Evolutionary conservation across 2,888 invertebrate species (phyloP).

Genomic region (Troglohyphantes excavatus): DNA sequence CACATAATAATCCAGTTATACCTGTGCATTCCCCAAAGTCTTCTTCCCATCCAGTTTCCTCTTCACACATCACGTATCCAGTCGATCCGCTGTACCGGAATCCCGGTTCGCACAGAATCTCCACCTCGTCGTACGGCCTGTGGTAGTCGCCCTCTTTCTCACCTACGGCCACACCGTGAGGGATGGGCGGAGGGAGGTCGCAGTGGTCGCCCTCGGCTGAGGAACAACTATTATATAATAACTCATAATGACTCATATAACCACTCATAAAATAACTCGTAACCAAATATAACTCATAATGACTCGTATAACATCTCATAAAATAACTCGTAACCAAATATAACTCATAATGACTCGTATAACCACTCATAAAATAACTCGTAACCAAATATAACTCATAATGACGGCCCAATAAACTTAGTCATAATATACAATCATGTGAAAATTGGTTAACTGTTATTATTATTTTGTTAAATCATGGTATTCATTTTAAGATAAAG

Average conservation of each 20-base stretch:
- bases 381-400: no score
- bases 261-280: no score
- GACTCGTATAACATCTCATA: no score
- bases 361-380: no score
- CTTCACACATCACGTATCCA: slow-evolving; percentile 45
- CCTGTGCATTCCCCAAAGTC: slow-evolving; percentile 65
- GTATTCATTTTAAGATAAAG: no score
- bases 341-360: neutral
- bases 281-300: no score
- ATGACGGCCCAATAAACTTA: no score
- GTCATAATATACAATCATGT: no score
- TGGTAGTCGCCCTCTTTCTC: slow-evolving; percentile 64
- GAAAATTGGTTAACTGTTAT: no score
- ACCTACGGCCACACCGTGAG: slow-evolving; percentile 51
- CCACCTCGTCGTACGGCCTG: slow-evolving; percentile 45
- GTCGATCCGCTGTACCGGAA: slow-evolving; percentile 15
- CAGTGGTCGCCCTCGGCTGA: slow-evolving; percentile 52
- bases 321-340: no score
- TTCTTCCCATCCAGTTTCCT: slow-evolving; percentile 58
- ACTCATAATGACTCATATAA: no score
- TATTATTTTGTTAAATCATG: no score
- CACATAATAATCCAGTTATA: neutral
- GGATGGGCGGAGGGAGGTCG: slow-evolving; percentile 43
- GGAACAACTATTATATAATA: neutral
- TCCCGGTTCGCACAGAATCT: slow-evolving; percentile 56